Conservation (phyloP, 2,888 invertebrate genomes). For the Lasioglossum zephyrum region DNA sequence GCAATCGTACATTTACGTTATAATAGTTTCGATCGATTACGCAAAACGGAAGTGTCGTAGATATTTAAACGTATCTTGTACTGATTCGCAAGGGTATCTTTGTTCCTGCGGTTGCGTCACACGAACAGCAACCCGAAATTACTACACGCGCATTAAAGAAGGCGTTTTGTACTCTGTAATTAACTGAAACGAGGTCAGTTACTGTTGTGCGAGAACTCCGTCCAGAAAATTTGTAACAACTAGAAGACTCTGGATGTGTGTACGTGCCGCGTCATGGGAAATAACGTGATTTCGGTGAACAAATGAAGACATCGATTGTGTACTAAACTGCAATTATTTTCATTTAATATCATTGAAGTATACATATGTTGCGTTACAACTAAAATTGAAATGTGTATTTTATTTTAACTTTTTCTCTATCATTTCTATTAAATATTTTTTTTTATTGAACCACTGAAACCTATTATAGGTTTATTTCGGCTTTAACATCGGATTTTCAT, state of each 20-base stretch:
- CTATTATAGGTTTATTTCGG: too few species aligned
- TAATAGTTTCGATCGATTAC: neutral
- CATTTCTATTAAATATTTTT: too few species aligned
- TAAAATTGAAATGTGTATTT: neutral
- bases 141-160: constrained; percentile 10
- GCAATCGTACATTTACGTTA: neutral
- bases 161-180: constrained; percentile 4
- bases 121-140: neutral
- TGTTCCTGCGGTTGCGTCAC: neutral
- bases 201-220: neutral
- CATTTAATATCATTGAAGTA: neutral
- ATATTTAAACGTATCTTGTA: neutral
- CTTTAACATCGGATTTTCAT: too few species aligned
- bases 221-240: constrained; percentile 5
- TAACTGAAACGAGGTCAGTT: constrained; percentile 7
- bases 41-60: neutral
- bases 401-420: too few species aligned
- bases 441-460: too few species aligned
- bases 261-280: neutral
- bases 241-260: neutral
- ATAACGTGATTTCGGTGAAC: neutral
- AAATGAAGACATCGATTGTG: neutral
- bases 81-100: neutral
- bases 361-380: neutral
- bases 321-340: neutral